A percentile compares a stretch with the other conserved stretches of the same genome.
phyloP scores from a whole-genome alignment of 2,888 invertebrate species.

The Hedychridium roseum region DNA sequence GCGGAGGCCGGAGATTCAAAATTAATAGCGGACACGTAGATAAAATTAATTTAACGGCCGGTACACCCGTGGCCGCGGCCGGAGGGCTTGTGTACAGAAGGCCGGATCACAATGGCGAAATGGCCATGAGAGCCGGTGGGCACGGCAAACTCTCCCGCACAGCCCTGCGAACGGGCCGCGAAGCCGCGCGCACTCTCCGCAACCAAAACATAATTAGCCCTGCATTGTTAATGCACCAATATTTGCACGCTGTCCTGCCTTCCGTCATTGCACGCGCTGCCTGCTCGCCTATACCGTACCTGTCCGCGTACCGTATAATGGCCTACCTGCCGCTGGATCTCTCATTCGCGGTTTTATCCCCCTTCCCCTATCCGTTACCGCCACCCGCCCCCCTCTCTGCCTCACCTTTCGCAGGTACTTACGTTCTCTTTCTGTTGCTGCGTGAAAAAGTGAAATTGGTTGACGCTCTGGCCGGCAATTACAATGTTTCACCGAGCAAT shows the following conservation, averaged over 20 bases:
- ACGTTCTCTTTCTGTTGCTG: too few species aligned
- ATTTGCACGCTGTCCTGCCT: constrained; percentile 61
- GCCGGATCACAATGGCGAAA: constrained; percentile 61
- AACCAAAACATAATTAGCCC: constrained; percentile 64
- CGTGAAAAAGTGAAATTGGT: too few species aligned
- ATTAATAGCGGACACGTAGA: constrained; percentile 59
- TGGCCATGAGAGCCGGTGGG: constrained; percentile 48
- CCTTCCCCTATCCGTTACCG: too few species aligned
- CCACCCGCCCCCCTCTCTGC: too few species aligned
- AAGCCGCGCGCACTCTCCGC: constrained; percentile 31
- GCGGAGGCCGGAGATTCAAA: constrained; percentile 42
- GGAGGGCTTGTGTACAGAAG: constrained; percentile 56
- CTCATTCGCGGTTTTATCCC: constrained; percentile 12
- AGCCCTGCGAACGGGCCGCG: constrained; percentile 32
- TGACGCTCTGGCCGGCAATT: too few species aligned
- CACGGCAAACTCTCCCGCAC: constrained; percentile 50
- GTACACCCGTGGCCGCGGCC: constrained; percentile 48
- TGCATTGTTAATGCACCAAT: constrained; percentile 64
- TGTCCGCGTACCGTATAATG: constrained; percentile 10
- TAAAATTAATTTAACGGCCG: constrained; percentile 64
- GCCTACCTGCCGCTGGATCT: constrained; percentile 43
- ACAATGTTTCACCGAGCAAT: too few species aligned
- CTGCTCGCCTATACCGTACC: constrained; percentile 42
- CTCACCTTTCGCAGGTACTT: too few species aligned
- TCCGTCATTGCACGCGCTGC: constrained; percentile 32